Conservation (phyloP, 1,140 invertebrate species). For the Temnothorax curvispinosus region DNA sequence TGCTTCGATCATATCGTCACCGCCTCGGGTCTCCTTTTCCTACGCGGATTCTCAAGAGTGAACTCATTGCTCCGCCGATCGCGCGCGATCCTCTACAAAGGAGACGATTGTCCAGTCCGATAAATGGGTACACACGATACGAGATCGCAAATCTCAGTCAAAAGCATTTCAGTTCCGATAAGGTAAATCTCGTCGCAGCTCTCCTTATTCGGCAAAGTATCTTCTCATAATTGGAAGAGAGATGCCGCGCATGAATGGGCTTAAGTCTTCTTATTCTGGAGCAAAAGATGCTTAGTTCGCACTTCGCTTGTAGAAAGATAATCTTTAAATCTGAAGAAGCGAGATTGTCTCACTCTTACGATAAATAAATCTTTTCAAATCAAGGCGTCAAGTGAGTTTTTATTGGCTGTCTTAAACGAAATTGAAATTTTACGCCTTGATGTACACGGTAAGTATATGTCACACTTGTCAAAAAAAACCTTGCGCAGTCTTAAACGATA, state of each 20-base stretch:
- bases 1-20: constrained; percentile 56
- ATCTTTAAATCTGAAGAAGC: neutral
- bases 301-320: neutral
- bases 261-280: neutral
- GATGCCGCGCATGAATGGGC: neutral
- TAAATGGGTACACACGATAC: neutral
- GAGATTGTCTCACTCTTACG: neutral
- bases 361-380: neutral
- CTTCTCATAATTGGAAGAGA: constrained; percentile 30
- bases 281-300: neutral
- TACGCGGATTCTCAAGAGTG: constrained; percentile 17
- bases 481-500: constrained; percentile 25
- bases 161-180: constrained; percentile 21
- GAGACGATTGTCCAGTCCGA: constrained; percentile 32
- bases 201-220: constrained; percentile 4
- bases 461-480: neutral
- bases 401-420: neutral
- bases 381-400: neutral
- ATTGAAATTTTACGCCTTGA: neutral
- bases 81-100: constrained; percentile 28
- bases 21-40: constrained; percentile 48
- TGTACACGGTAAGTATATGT: neutral
- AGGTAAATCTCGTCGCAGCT: neutral
- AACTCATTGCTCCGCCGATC: constrained; percentile 32
- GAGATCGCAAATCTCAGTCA: constrained; percentile 22